Evolutionary conservation across 2,797 vertebrate species (phyloP).

Genomic region (Bradypus variegatus): DNA sequence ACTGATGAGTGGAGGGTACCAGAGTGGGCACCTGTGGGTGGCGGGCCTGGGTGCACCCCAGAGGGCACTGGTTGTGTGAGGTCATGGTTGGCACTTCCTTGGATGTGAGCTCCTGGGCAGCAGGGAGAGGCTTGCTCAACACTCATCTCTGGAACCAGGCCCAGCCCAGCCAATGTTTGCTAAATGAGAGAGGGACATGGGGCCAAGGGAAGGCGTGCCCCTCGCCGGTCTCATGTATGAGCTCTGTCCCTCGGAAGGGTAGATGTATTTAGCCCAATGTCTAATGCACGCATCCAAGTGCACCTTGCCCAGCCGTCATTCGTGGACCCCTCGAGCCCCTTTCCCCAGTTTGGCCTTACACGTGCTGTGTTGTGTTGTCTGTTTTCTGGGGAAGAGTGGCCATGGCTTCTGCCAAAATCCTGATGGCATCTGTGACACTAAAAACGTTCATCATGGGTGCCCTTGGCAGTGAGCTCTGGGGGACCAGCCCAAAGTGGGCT

Average conservation of each 20-base stretch:
- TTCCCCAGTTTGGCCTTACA: neutral
- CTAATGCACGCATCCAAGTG: neutral
- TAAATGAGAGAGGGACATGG: rapidly evolving
- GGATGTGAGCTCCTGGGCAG: neutral
- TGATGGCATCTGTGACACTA: neutral
- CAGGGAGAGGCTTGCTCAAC: neutral
- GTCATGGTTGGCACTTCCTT: rapidly evolving
- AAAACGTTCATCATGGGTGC: neutral
- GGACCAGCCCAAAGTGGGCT: neutral
- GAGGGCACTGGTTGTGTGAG: too few species aligned
- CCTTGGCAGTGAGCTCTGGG: neutral
- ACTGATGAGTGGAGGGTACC: neutral
- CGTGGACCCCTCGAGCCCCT: neutral
- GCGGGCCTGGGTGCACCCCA: neutral
- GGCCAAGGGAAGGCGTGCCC: neutral
- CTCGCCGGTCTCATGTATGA: neutral
- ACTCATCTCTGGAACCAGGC: neutral
- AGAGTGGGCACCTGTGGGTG: neutral
- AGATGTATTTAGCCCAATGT: neutral
- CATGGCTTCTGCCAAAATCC: neutral
- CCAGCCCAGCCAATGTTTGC: rapidly evolving
- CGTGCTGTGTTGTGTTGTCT: rapidly evolving
- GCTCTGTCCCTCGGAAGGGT: neutral
- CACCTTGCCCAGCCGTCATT: rapidly evolving
- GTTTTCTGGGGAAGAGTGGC: neutral